A percentile compares a stretch with the other conserved stretches of the same genome.
These are phyloP conservation scores for Trissolcus japonicus DNA, from an alignment of 2,888 invertebrate species.

Conservation along the genomic window DNA sequence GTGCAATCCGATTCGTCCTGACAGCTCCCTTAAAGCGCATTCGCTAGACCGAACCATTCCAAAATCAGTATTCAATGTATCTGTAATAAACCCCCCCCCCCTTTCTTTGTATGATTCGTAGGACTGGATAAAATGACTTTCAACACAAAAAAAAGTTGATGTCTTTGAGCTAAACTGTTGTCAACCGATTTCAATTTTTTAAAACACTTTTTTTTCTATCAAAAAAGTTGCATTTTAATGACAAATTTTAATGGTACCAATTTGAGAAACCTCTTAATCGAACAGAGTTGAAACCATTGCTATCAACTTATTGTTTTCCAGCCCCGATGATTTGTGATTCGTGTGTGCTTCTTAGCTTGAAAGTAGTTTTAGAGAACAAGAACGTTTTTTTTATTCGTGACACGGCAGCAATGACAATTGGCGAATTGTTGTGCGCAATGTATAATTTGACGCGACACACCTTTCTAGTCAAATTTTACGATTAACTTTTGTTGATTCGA, in stretches of 20 bases:
- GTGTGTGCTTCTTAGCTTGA: slow-evolving; percentile 46
- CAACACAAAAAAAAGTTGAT: too few species aligned
- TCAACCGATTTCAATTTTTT: too few species aligned
- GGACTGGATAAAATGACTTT: too few species aligned
- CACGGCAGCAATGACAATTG: slow-evolving; percentile 30
- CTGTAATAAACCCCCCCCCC: slow-evolving; percentile 41
- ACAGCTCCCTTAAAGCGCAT: slow-evolving; percentile 48
- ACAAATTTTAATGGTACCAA: too few species aligned
- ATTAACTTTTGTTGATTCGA: slow-evolving; percentile 44
- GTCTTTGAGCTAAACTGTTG: too few species aligned
- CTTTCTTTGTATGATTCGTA: slow-evolving; percentile 21
- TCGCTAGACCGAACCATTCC: slow-evolving; percentile 70
- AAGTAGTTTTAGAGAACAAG: slow-evolving; percentile 17
- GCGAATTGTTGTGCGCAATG: slow-evolving; percentile 29
- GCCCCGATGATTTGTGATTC: slow-evolving; percentile 27
- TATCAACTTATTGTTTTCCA: not conserved
- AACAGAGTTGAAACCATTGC: too few species aligned
- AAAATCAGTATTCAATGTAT: slow-evolving; percentile 73
- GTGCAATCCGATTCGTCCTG: slow-evolving; percentile 23
- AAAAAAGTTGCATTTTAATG: too few species aligned
- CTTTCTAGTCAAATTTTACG: slow-evolving; percentile 51
- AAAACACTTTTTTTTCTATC: too few species aligned
- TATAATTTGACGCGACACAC: slow-evolving; percentile 39
- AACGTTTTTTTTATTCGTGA: slow-evolving; percentile 24
- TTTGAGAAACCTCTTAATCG: too few species aligned